Evolutionary conservation across 2,888 invertebrate species (phyloP), one percentile per base, ranked within the genome.

Genomic region (Himalopsyche tibetana): DNA sequence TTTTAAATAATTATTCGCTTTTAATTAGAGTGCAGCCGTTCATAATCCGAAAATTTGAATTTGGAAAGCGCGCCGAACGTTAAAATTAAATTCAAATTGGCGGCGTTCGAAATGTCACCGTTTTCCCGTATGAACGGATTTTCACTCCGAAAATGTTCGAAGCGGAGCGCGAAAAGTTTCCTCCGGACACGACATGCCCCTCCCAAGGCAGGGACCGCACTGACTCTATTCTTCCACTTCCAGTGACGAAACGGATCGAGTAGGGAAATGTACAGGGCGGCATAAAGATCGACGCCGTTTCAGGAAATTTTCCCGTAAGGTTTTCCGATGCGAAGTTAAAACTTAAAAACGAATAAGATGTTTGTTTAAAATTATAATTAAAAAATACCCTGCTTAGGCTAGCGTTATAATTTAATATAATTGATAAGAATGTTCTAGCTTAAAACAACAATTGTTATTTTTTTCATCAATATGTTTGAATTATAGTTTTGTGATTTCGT

Each of bases 171-270:
- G 45, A 55, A 63, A 42, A 63, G 51, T 82, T 51, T 84, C 42
- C 85, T 40, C 74, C 38, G 56, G 81, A 55, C 74, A 74, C 87
- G 83, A 83, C 85, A 56, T 80, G 87, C 87, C 85, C 85, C 87
- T 87, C 87, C 87, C 85, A 85, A 81, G 40, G 85, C 55, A 80
- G 87, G 87, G 85, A 85, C 85, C 87, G 87, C 87, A 87, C 87
- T 87, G 83, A 51, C 74, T 63, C 45, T 74, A 55, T 56, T 38
- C 69, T 83, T 83, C 69, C 86, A 40, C 40, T 80, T 51, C 84
- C 82, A 19, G 55, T 82, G 82, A 17, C 74, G 63, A 63, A 40
- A 12, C 51, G 11, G 55, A 19, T 19, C 15, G n/a, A 55, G 12
- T 69, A 42, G 84, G 69, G 80, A 86, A 84, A 55, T 42, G 40